phyloP scores from a whole-genome alignment of 2,113 vertebrate species.

The Daubentonia madagascariensis region DNA sequence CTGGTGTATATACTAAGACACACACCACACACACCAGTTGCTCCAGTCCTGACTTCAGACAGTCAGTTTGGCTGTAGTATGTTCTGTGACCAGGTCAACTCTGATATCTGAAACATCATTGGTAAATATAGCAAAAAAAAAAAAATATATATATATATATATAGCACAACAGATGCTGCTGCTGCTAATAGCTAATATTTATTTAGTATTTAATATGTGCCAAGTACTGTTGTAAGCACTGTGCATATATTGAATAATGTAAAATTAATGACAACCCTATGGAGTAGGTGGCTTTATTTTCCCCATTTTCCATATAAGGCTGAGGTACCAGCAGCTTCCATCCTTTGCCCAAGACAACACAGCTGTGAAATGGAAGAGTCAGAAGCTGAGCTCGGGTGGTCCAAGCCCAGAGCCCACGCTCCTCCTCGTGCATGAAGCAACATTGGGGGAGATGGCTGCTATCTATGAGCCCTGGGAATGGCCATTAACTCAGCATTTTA shows the following conservation, averaged over 20 bases:
- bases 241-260: background rate
- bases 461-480: no score
- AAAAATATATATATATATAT: no score
- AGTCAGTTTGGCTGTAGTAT: background rate
- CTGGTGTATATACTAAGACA: background rate
- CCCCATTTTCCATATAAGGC: background rate
- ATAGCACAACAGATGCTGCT: background rate
- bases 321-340: background rate
- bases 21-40: background rate
- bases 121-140: background rate
- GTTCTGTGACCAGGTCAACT: background rate
- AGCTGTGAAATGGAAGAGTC: background rate
- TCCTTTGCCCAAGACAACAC: background rate
- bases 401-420: background rate
- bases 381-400: background rate
- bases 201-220: background rate
- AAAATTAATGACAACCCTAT: background rate
- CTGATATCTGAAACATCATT: background rate
- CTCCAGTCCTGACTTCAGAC: background rate
- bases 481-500: background rate
- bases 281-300: no score
- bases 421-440: background rate
- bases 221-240: background rate
- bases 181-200: background rate
- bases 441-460: background rate